Base-by-base conservation (phyloP, 30 jellyfish, hydroid and myxozoan genomes). In the Nemopilema nomurai region DNA sequence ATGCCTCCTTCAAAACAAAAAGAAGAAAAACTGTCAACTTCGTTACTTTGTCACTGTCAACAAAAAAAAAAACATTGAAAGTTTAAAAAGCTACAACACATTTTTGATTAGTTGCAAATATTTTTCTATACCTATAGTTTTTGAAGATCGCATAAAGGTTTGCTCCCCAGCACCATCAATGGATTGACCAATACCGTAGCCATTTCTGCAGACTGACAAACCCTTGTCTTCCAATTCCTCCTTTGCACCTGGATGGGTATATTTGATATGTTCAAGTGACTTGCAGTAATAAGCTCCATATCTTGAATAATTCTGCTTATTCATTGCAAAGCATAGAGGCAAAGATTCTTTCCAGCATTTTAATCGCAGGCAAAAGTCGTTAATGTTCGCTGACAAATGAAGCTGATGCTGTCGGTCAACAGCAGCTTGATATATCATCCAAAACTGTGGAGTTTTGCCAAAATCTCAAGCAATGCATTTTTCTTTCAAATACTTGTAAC, bases 391-490 rank as follows among this genome's bases (percentile, higher is more conserved):
- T n/a, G n/a, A n/a, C n/a, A n/a, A n/a, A n/a, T n/a, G n/a, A n/a
- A n/a, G n/a, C 31, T 29, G 16, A 22, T 77, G 87, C 28, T 49
- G 87, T 23, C 82, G n/a, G 52, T 77, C 87, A 27, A 77, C 82
- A 21, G 30, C 81, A 3, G 13, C 13, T 51, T n/a, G 23, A 30
- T 77, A 77, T 57, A 22, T 19, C 80, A 77, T 77, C 87, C 87
- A 77, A 28, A 77, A 52, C 57, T 77, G 87, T 4, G 87, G 83
- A 8, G 79, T 77, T 29, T 57, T 51, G 22, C 87, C 87, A 57
- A 26, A 49, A 8, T 77, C 82, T 8, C 87, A 82, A 16, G 23
- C 32, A 9, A 77, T 23, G 31, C 87, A 77, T 17, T n/a, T 16
- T 6, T 19, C 69, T 49, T 41, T 74, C 32, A 16, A 6, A 16